Conservation (phyloP, 2,797 vertebrate species). For the Taenioides sp. region DNA sequence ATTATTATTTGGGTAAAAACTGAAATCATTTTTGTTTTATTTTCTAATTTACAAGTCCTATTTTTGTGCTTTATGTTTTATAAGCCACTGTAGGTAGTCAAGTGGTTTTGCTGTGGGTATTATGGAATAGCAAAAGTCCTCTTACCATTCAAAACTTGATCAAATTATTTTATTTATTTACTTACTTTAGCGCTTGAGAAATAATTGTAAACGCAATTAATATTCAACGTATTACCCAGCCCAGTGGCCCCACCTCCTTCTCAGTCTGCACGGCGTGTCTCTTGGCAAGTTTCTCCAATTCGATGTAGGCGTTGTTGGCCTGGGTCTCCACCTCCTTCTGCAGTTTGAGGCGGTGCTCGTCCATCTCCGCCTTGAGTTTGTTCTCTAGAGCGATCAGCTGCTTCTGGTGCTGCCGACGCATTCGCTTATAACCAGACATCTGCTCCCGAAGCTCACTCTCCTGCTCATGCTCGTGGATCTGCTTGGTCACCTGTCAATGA, state of each 20-base stretch:
- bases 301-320: constrained; percentile 99
- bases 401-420: constrained; percentile 99
- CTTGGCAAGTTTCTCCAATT: constrained; percentile 99
- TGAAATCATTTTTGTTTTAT: neutral
- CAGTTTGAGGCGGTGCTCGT: constrained; percentile 98
- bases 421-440: constrained; percentile 99
- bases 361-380: constrained; percentile 99
- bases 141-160: neutral
- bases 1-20: neutral
- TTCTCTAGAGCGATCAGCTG: constrained; percentile 99
- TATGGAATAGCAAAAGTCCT: neutral
- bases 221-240: neutral
- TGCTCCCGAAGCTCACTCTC: constrained; percentile 99
- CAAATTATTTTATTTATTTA: too few species aligned
- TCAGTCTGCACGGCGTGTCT: constrained; percentile 92
- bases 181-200: too few species aligned
- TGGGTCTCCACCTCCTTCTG: constrained; percentile 99
- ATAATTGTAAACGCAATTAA: neutral
- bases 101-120: neutral
- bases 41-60: neutral
- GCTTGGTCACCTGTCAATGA: constrained; percentile 89
- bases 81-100: neutral
- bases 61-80: neutral
- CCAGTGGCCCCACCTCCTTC: constrained; percentile 86
- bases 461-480: constrained; percentile 99